phyloP scores from a whole-genome alignment of 2,113 vertebrate genomes.

The Andinoacara biseriatus region DNA sequence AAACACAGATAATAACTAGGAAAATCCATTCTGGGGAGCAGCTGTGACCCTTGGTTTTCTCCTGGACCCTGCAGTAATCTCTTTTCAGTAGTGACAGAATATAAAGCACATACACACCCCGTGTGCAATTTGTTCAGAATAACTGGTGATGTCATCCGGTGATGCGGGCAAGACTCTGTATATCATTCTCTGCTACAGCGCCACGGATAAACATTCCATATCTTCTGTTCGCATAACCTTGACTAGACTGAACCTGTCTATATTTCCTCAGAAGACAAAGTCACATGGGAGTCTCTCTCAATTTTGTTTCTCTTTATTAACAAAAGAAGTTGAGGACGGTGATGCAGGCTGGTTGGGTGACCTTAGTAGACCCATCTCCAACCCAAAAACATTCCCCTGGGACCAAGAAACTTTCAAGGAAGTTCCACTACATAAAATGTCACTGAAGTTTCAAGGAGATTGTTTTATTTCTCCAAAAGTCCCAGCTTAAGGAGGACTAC shows the following conservation, averaged over 20 bases:
- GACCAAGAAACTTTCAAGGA: not conserved
- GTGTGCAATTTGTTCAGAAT: conserved; percentile 25
- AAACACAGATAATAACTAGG: conserved; percentile 45
- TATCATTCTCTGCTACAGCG: conserved; percentile 24
- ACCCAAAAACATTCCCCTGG: not conserved
- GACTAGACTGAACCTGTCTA: not conserved
- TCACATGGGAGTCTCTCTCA: not conserved
- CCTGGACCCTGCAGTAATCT: conserved; percentile 36
- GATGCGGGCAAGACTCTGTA: conserved; percentile 25
- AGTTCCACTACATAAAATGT: not conserved
- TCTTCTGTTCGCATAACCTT: conserved; percentile 29
- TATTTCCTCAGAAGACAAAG: conserved; percentile 22
- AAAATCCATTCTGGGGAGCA: conserved; percentile 39
- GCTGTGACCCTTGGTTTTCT: conserved; percentile 46
- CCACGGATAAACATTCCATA: conserved; percentile 23
- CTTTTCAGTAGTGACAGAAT: conserved; percentile 22
- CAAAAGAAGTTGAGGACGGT: not conserved
- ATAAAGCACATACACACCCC: conserved; percentile 4
- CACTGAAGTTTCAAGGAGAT: not conserved
- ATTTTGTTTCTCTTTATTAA: not conserved
- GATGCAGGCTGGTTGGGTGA: not conserved
- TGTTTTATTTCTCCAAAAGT: not conserved
- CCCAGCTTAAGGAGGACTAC: not conserved
- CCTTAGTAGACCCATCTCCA: not conserved
- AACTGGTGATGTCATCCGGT: conserved; percentile 31